phyloP scores from a whole-genome alignment of 1,140 invertebrate genomes.

The Drosophila oshimai region DNA sequence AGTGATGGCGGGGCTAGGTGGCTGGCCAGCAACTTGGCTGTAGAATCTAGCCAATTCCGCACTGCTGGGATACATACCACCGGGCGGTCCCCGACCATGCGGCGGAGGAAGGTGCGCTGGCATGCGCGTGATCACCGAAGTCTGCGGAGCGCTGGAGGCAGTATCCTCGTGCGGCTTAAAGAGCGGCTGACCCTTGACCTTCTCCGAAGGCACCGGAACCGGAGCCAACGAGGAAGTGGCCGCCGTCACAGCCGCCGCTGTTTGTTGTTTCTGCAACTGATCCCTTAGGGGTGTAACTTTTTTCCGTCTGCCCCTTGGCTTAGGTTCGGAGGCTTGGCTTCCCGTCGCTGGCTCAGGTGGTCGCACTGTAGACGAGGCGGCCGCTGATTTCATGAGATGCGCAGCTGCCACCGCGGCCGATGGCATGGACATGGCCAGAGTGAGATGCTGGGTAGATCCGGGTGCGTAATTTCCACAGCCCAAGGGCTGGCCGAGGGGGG shows the following conservation, averaged over 20 bases:
- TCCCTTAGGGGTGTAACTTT: constrained; percentile 76
- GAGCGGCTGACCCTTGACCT: constrained; percentile 51
- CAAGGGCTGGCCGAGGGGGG: constrained; percentile 66
- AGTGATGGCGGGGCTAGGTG: constrained; percentile 5
- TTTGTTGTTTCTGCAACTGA: constrained; percentile 76
- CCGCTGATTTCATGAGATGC: constrained; percentile 57
- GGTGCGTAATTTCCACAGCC: constrained; percentile 45
- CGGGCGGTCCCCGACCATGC: constrained; percentile 29
- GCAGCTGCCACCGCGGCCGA: constrained; percentile 47
- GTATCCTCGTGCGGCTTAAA: constrained; percentile 77
- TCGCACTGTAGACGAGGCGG: constrained; percentile 39
- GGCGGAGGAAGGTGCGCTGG: constrained; percentile 83
- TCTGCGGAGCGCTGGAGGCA: constrained; percentile 82
- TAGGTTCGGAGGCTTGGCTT: constrained; percentile 21
- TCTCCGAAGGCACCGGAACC: constrained; percentile 15
- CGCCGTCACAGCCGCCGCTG: constrained; percentile 69
- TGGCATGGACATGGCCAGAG: constrained; percentile 63
- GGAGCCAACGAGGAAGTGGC: constrained; percentile 40
- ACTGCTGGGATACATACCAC: constrained; percentile 55
- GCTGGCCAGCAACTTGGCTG: constrained; percentile 32
- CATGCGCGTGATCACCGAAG: constrained; percentile 87
- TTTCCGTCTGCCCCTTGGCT: constrained; percentile 75
- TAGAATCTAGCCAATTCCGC: constrained; percentile 66
- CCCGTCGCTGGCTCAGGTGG: constrained; percentile 1
- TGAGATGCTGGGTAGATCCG: constrained; percentile 42